A percentile compares a stretch with the other conserved stretches of the same genome.
These are phyloP conservation scores for Eciton burchellii DNA, from an alignment of 1,140 invertebrate species.

Conservation along the genomic window DNA sequence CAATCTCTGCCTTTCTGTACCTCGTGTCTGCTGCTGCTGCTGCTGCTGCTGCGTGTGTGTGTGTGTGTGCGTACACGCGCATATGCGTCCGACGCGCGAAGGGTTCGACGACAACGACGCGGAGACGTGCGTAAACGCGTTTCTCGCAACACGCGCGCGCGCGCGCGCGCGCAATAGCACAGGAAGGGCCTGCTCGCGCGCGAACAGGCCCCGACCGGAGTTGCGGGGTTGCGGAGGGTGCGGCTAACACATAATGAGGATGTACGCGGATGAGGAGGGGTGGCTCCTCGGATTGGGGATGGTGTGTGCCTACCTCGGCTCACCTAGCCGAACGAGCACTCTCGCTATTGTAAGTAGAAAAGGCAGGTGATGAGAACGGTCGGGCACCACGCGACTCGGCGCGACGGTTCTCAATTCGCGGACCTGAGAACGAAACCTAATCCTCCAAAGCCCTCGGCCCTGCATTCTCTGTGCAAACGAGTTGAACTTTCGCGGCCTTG, in stretches of 20 bases:
- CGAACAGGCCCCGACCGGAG: conserved; percentile 43
- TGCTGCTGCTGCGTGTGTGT: conserved; percentile 65
- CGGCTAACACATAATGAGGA: conserved; percentile 78
- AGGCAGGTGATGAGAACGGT: conserved; percentile 86
- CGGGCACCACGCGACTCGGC: conserved; percentile 83
- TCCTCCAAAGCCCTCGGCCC: background rate
- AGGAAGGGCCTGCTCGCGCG: conserved; percentile 37
- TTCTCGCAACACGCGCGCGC: conserved; percentile 3
- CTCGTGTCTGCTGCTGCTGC: conserved; percentile 69
- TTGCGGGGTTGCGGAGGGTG: conserved; percentile 63
- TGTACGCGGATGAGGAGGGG: conserved; percentile 78
- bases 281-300: conserved; percentile 71
- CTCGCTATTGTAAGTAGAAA: conserved; percentile 78
- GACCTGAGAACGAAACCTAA: conserved; percentile 37
- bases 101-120: conserved; percentile 62
- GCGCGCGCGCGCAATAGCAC: background rate
- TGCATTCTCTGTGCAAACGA: background rate
- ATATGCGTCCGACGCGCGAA: conserved; percentile 64
- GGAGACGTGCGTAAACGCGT: conserved; percentile 18
- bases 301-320: conserved; percentile 73
- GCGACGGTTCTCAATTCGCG: conserved; percentile 79
- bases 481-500: conserved; percentile 41
- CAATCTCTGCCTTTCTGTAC: conserved; percentile 84
- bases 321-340: conserved; percentile 79
- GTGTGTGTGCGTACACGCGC: conserved; percentile 62